Percentiles rank a stretch among this genome's conserved stretches.
Conservation (phyloP, 92 coral and sea anemone species). For the Blastomussa wellsi region DNA sequence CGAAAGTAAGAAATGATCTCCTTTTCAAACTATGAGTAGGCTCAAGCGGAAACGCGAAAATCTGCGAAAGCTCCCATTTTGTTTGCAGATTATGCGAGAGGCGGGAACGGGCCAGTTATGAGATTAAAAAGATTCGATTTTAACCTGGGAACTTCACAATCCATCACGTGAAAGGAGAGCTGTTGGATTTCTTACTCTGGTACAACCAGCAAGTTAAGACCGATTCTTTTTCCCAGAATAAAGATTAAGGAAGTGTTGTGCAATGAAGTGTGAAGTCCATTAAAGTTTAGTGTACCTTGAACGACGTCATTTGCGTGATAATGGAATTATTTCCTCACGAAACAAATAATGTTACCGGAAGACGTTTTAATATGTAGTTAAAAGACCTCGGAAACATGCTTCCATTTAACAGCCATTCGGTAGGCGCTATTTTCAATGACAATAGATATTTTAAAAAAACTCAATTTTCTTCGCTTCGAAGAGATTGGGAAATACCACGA, state of each 20-base stretch:
- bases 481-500: conserved; percentile 23
- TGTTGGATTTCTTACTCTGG: background rate
- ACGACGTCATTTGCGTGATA: background rate
- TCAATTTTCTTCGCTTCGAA: background rate
- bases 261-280: background rate
- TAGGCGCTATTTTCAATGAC: background rate
- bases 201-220: background rate
- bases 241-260: background rate
- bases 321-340: background rate
- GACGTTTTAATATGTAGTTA: background rate
- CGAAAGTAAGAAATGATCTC: too few relatives aligned
- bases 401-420: background rate
- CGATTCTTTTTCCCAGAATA: background rate
- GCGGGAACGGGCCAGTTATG: background rate
- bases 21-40: background rate
- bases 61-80: background rate
- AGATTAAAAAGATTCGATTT: background rate
- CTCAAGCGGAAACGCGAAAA: background rate
- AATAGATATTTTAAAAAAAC: background rate
- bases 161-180: background rate
- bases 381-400: background rate
- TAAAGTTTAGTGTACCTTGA: background rate
- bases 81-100: background rate
- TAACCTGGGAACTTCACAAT: background rate
- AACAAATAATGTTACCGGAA: background rate